phyloP scores from a whole-genome alignment of 1,140 invertebrate genomes.

The Drosophila pseudoananassae region DNA sequence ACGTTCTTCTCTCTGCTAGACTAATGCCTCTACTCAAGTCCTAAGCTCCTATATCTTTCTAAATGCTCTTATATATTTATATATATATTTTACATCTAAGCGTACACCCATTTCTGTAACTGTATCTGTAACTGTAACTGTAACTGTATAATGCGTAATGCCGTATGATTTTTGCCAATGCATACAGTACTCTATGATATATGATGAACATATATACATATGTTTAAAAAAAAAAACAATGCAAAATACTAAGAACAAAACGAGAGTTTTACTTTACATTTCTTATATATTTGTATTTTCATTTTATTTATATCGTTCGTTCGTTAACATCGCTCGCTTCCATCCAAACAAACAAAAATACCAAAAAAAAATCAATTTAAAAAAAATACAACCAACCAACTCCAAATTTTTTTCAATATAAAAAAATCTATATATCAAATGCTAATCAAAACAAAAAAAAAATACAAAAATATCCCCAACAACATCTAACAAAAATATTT shows the following conservation, averaged over 20 bases:
- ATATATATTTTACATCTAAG: conserved; percentile 27
- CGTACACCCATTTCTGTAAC: conserved; percentile 31
- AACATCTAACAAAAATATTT: conserved; percentile 30
- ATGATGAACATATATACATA: conserved; percentile 18
- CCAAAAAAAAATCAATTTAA: conserved; percentile 31
- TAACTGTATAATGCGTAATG: conserved; percentile 51
- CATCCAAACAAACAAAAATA: conserved; percentile 74
- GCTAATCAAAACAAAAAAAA: conserved; percentile 27
- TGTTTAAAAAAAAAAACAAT: conserved; percentile 27
- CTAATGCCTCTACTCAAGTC: conserved; percentile 40
- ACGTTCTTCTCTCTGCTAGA: conserved; percentile 42
- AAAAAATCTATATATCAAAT: conserved; percentile 29
- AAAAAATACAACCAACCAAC: conserved; percentile 34
- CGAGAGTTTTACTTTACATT: conserved; percentile 79
- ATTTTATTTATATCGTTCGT: conserved; percentile 84
- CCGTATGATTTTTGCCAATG: conserved; percentile 58
- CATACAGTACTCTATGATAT: conserved; percentile 49
- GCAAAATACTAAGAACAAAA: conserved; percentile 60
- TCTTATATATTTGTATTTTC: conserved; percentile 83
- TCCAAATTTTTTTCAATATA: conserved; percentile 47
- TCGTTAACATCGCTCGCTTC: conserved; percentile 84
- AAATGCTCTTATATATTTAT: conserved; percentile 8
- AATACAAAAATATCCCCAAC: conserved; percentile 28
- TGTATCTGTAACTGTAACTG: conserved; percentile 32
- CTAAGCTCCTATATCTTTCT: conserved; percentile 19